A percentile compares a stretch with the other conserved stretches of the same genome.
These are phyloP conservation scores for Formica aserva DNA, from an alignment of 2,888 invertebrate genomes.

Conservation along the genomic window DNA sequence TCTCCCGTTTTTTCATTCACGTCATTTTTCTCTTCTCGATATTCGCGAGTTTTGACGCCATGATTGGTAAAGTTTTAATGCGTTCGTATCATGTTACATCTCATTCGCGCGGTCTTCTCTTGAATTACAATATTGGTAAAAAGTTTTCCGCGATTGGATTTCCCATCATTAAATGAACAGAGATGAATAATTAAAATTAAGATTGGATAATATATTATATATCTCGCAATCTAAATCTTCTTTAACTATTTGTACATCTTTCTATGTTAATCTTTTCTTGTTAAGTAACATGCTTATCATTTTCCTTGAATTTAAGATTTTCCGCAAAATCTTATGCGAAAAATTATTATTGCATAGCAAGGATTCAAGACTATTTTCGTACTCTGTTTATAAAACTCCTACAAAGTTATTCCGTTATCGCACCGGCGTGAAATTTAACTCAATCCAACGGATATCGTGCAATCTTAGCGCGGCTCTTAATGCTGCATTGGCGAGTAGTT, in stretches of 20 bases:
- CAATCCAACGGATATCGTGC: background rate
- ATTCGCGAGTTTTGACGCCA: background rate
- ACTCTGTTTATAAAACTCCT: background rate
- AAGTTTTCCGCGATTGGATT: conserved; percentile 1
- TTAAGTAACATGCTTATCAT: background rate
- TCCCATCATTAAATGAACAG: background rate
- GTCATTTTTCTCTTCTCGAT: background rate
- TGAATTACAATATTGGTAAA: conserved; percentile 21
- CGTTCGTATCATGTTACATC: conserved; percentile 36
- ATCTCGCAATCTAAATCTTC: background rate
- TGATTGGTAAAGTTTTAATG: conserved; percentile 50
- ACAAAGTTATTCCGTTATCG: conserved; percentile 12
- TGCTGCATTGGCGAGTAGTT: conserved; percentile 26
- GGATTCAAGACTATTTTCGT: background rate
- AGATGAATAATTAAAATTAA: background rate
- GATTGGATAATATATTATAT: background rate
- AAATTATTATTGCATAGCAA: background rate
- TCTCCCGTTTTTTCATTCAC: conserved; percentile 20
- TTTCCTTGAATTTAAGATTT: conserved; percentile 1
- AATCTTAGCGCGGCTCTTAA: background rate
- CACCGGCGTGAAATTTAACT: conserved; percentile 18
- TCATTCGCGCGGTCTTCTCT: background rate
- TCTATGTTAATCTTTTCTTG: background rate
- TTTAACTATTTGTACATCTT: background rate
- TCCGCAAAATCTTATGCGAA: background rate